phyloP scores from a whole-genome alignment of 2,888 invertebrate genomes.

The Bombylius discolor region DNA sequence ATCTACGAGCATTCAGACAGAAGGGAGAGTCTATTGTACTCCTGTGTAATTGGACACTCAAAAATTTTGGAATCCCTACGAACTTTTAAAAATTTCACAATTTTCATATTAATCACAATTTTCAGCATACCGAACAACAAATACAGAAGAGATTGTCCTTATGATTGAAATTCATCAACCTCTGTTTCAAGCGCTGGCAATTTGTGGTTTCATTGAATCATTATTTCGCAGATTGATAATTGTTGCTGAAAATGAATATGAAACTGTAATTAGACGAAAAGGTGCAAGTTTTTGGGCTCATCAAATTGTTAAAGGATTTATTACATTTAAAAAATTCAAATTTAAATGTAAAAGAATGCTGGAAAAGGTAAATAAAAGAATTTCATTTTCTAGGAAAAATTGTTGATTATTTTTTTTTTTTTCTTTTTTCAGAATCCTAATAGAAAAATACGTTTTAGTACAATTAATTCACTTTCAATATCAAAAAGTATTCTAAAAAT shows the following conservation, averaged over 20 bases:
- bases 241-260: conserved; percentile 24
- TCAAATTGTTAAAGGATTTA: conserved; percentile 26
- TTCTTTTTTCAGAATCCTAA: conserved; percentile 21
- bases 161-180: conserved; percentile 23
- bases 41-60: no score
- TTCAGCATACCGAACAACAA: conserved; percentile 11
- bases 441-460: conserved; percentile 18
- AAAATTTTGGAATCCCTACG: no score
- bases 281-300: conserved; percentile 32
- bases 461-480: conserved; percentile 20
- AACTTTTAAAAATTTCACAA: no score
- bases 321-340: conserved; percentile 27
- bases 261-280: conserved; percentile 15
- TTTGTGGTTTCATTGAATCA: conserved; percentile 27
- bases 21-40: no score
- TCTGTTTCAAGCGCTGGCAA: conserved; percentile 27
- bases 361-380: conserved; percentile 22
- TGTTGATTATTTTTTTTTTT: not conserved
- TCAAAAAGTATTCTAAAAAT: conserved; percentile 22
- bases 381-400: not conserved
- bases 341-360: conserved; percentile 25
- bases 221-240: conserved; percentile 25
- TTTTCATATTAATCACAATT: not conserved
- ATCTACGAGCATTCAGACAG: no score
- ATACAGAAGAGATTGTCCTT: conserved; percentile 15